These are phyloP conservation scores for Tetanocera ferruginea DNA, from an alignment of 2,888 invertebrate species.

Conservation along the genomic window DNA sequence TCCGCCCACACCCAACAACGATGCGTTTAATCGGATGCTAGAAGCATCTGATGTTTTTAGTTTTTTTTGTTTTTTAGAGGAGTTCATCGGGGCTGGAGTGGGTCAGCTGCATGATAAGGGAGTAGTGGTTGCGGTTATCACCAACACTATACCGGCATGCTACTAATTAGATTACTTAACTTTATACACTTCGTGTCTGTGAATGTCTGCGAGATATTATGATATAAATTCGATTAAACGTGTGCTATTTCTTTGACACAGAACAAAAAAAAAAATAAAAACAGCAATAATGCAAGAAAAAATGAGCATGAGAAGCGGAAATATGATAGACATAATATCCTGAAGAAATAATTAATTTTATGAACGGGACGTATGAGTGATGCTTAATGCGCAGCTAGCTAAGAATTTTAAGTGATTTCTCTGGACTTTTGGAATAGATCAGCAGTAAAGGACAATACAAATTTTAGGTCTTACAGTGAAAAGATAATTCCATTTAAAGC, in stretches of 20 bases:
- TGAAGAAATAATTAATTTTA: constrained; percentile 22
- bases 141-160: constrained; percentile 47
- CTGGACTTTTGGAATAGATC: no score
- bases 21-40: neutral
- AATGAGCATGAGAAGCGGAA: neutral
- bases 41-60: neutral
- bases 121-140: constrained; percentile 23
- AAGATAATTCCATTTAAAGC: no score
- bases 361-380: constrained; percentile 23
- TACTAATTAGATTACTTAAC: constrained; percentile 67
- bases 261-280: neutral
- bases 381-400: neutral
- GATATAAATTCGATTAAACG: constrained; percentile 66
- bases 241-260: constrained; percentile 43
- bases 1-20: neutral
- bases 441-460: no score
- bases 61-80: neutral
- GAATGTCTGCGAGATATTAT: constrained; percentile 64
- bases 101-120: neutral
- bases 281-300: neutral
- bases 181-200: constrained; percentile 57
- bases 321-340: constrained; percentile 4
- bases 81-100: neutral
- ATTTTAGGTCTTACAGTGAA: no score
- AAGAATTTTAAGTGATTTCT: neutral